Evolutionary conservation across 2,113 vertebrate genomes (phyloP).

Genomic region (Petrocephalus microphthalmus): DNA sequence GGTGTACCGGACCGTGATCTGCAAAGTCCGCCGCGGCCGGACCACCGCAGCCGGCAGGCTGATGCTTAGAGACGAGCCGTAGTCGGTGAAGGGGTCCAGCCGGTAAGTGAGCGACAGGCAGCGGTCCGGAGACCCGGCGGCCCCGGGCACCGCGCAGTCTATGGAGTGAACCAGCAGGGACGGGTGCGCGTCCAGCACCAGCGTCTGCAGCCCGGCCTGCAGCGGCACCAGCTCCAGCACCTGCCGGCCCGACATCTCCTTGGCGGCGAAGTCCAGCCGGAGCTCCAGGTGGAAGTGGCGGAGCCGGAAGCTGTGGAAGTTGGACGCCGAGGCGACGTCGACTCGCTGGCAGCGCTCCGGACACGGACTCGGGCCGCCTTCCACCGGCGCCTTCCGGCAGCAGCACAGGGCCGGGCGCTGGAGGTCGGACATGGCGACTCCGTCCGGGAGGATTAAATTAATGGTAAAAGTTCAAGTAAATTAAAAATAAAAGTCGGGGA

Average conservation of each 20-base stretch:
- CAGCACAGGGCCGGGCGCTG: slow-evolving; percentile 71
- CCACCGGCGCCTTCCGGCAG: slow-evolving; percentile 69
- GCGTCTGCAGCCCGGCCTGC: slow-evolving; percentile 57
- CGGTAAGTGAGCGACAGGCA: slow-evolving; percentile 61
- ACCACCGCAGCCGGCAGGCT: slow-evolving; percentile 61
- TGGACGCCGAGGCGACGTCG: slow-evolving; percentile 81
- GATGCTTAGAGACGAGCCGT: slow-evolving; percentile 79
- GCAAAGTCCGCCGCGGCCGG: slow-evolving; percentile 66
- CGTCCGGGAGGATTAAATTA: slow-evolving; percentile 14
- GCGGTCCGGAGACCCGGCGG: slow-evolving; percentile 33
- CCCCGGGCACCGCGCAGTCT: slow-evolving; percentile 52
- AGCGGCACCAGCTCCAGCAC: slow-evolving; percentile 72
- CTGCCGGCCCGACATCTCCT: slow-evolving; percentile 79
- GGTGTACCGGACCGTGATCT: slow-evolving; percentile 80
- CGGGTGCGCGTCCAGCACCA: slow-evolving; percentile 79
- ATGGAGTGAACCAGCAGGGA: slow-evolving; percentile 73
- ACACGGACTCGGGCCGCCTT: slow-evolving; percentile 42
- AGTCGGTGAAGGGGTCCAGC: slow-evolving; percentile 83
- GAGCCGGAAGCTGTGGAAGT: slow-evolving; percentile 74
- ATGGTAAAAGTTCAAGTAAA: slow-evolving; percentile 21
- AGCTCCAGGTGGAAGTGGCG: slow-evolving; percentile 81
- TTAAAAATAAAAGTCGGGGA: not conserved
- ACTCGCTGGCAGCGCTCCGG: slow-evolving; percentile 52
- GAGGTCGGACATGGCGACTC: slow-evolving; percentile 38
- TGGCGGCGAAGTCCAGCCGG: slow-evolving; percentile 73